Base-by-base conservation (phyloP, 92 coral and sea anemone genomes). In the Palythoa grandiflora region DNA sequence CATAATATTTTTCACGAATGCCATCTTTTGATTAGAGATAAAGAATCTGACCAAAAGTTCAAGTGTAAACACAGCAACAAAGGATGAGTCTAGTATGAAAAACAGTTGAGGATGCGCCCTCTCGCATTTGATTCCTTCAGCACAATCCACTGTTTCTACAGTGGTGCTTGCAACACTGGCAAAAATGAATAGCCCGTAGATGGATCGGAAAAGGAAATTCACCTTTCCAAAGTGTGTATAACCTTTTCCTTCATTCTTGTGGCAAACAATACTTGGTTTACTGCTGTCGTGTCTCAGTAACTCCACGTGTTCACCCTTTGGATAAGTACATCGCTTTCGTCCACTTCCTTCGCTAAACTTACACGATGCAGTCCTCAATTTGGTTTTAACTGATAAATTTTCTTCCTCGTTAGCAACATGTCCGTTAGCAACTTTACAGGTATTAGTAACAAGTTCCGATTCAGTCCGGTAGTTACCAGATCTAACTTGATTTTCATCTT, bases 81-180 rank as follows among this genome's bases (percentile, higher is more conserved):
- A 96, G 6, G 84, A 72, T 1, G 98, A 87, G 52, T 96, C 95
- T 36, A 93, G 37, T 6, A 84, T 84, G 75, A 90, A 90, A 83
- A 94, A 94, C 48, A 87, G 50, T 10, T 61, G 11, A 1, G 88
- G 38, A 48, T 94, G 47, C 52, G 68, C 10, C 0, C 61, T 91
- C 10, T 90, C 93, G 48, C 97, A 94, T 60, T 94, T 94, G 75
- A 83, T 47, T 11, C 84, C 89, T 2, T 61, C 71, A 16, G 85
- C 51, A 80, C 97, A 94, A 53, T 94, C 95, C 3, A 96, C 78
- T 1, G 98, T 96, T 68, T 96, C 98, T 8, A 93, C 86, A 2
- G 91, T 89, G 13, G 95, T 96, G 53, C 94, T 80, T 10, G 83
- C 92, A 20, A 95, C 94, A 78, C 98, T 96, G 5, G 91, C 94